Percentiles rank a stretch among this genome's conserved stretches.
Conservation (phyloP, 2,888 invertebrate species). For the Drosophila anceps region DNA sequence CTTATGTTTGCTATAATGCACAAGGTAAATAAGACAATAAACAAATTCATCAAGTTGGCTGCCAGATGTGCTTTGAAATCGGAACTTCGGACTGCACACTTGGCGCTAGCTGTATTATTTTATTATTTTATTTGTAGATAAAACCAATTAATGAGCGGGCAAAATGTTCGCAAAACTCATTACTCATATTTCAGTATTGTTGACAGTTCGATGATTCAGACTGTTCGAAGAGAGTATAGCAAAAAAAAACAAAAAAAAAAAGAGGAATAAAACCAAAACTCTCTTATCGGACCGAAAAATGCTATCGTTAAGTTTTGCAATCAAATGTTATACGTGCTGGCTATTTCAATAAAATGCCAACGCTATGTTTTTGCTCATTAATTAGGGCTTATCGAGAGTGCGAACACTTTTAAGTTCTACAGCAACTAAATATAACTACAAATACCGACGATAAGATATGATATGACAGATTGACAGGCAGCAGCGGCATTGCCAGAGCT, state of each 20-base stretch:
- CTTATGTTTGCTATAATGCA: slow-evolving; percentile 18
- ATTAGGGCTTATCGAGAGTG: slow-evolving; percentile 60
- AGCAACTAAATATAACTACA: slow-evolving; percentile 40
- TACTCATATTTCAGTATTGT: slow-evolving; percentile 36
- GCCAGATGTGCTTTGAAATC: slow-evolving; percentile 58
- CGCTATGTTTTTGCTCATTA: slow-evolving; percentile 26
- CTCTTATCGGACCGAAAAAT: slow-evolving; percentile 36
- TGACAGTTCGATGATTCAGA: slow-evolving; percentile 48
- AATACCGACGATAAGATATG: slow-evolving; percentile 60
- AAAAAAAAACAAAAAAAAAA: slow-evolving; percentile 13
- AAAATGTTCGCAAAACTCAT: slow-evolving; percentile 25
- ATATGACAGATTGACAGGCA: slow-evolving; percentile 25
- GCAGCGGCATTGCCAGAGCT: slow-evolving; percentile 1
- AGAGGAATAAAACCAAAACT: not conserved
- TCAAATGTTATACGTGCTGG: slow-evolving; percentile 18
- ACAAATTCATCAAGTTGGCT: slow-evolving; percentile 31
- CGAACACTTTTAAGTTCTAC: slow-evolving; percentile 48
- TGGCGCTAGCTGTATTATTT: slow-evolving; percentile 19
- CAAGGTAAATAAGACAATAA: slow-evolving; percentile 39
- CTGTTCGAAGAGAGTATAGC: slow-evolving; percentile 1
- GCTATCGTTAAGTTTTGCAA: slow-evolving; percentile 31
- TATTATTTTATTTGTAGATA: slow-evolving; percentile 24
- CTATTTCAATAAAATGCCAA: not conserved
- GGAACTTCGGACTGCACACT: slow-evolving; percentile 31
- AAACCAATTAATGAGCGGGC: slow-evolving; percentile 9